These are phyloP conservation scores for Murina feae DNA, from an alignment of 2,113 vertebrate species.

Conservation along the genomic window DNA sequence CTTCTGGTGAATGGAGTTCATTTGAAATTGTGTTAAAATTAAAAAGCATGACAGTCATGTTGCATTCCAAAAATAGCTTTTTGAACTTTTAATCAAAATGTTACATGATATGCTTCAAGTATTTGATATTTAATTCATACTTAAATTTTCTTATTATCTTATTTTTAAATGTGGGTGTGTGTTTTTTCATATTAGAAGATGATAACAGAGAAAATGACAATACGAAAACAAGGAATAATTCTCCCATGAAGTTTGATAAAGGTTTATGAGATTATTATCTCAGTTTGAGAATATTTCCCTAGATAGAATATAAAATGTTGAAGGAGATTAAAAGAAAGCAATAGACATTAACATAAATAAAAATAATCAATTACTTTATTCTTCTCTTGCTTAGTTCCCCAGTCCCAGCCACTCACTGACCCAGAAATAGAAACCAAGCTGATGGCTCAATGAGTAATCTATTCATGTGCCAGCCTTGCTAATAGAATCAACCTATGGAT, in stretches of 20 bases:
- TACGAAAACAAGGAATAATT: background rate
- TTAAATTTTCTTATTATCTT: background rate
- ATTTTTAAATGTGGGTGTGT: background rate
- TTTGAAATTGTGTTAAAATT: constrained; percentile 41
- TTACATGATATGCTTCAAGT: background rate
- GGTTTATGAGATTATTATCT: constrained; percentile 11
- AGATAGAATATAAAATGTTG: constrained; percentile 11
- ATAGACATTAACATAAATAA: background rate
- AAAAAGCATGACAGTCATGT: background rate
- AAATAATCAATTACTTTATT: background rate
- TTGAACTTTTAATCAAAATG: background rate
- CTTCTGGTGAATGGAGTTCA: background rate
- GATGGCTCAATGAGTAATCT: background rate
- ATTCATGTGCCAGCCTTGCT: background rate
- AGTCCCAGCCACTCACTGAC: background rate
- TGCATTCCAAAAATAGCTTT: background rate
- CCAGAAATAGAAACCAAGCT: background rate
- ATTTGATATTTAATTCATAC: constrained; percentile 31
- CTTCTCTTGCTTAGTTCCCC: background rate
- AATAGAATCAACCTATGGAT: background rate
- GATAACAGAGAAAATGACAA: background rate
- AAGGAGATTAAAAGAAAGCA: background rate
- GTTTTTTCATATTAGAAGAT: background rate
- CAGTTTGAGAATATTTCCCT: constrained; percentile 13
- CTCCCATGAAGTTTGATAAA: constrained; percentile 9